Base-by-base conservation (phyloP, 2,888 invertebrate genomes). In the Acleris laterana region DNA sequence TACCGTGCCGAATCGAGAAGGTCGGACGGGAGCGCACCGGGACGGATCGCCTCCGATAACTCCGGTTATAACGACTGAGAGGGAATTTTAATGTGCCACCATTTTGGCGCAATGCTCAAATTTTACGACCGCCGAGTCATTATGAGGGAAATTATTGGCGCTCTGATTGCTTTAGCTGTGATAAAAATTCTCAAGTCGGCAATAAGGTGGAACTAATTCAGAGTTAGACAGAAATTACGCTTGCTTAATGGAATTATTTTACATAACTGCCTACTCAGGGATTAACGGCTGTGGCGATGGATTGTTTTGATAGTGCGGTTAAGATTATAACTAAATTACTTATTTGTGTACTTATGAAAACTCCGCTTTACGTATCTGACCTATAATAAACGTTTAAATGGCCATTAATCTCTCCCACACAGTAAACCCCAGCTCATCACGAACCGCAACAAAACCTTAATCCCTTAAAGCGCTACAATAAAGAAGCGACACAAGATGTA, bases 21-120 rank as follows among this genome's bases (percentile, higher is more conserved):
- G 51, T 72, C 73, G 71, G 75, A 74, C 76, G 76, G 72, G 80
- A 78, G 74, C 78, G 72, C 60, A 50, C 60, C 65, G 50, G 63
- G 55, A 71, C 72, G 80, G 84, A 88, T 87, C 89, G 86, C 83
- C 83, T 76, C 83, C 87, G 88, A 90, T 90, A 91, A 89, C 89
- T 90, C 85, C 89, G 80, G 84, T 89, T 90, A 91, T 93, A 93
- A 93, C 92, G 91, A 89, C 87, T 85, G 91, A 90, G 92, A 86
- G 92, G 87, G 92, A 92, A 93, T 93, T 93, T 93, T 93, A 93
- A 93, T 92, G 92, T 89, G 84, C 90, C 89, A 90, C 92, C 92
- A 92, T 93, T 92, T 91, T 90, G 90, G 91, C 91, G 90, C 92
- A 91, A 90, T 90, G 92, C 91, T 92, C 90, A 92, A 92, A 92